These are phyloP conservation scores for Cettia cetti DNA, from an alignment of 2,113 vertebrate genomes.

Conservation along the genomic window DNA sequence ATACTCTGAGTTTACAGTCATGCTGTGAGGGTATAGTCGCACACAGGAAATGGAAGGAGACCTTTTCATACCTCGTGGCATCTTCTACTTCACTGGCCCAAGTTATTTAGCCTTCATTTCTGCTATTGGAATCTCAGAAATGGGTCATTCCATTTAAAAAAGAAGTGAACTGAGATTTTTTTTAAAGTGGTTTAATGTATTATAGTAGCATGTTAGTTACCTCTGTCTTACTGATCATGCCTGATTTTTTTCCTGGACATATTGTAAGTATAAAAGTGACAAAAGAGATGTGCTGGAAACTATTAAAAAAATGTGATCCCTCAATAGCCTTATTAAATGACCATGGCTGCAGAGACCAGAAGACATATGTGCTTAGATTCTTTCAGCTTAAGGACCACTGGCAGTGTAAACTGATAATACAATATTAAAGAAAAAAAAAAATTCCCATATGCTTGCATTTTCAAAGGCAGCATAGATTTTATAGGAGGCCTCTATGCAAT, in stretches of 20 bases:
- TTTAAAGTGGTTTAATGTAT: background rate
- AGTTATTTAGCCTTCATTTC: background rate
- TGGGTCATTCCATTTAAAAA: background rate
- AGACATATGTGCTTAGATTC: background rate
- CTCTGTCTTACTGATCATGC: background rate
- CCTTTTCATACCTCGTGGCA: background rate
- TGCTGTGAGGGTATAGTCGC: rapidly evolving
- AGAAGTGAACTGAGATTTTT: background rate
- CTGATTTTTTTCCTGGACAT: background rate
- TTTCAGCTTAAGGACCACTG: background rate
- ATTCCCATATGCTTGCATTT: background rate
- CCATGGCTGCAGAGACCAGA: background rate
- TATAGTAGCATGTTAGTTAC: background rate
- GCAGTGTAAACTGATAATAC: background rate
- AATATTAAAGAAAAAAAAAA: background rate
- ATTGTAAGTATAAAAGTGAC: background rate
- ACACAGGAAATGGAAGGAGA: background rate
- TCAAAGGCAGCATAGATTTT: background rate
- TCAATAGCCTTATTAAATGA: background rate
- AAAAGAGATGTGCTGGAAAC: background rate
- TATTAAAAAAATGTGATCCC: background rate
- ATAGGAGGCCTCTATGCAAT: background rate
- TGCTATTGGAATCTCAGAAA: background rate
- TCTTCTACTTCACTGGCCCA: background rate
- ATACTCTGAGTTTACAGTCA: background rate